Evolutionary conservation across 2,888 invertebrate genomes (phyloP), one percentile per base, ranked within the genome.

Genomic region (Drosophila stalkeri): DNA sequence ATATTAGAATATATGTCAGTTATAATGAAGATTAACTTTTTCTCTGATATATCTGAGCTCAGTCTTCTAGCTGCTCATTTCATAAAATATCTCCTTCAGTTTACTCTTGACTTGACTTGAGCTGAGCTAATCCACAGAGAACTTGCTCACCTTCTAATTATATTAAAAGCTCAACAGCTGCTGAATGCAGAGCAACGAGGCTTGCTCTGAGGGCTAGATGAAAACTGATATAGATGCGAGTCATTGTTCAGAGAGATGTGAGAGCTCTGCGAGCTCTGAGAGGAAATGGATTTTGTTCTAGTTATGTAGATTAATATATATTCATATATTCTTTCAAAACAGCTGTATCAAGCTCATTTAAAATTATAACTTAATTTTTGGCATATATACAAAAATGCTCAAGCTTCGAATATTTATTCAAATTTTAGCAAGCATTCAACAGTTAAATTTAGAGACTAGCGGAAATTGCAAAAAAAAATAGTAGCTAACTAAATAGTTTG

Each of bases 61-160:
- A 11, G 16, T 27, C n/a, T 47, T 47, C n/a, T 27, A 47, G 12
- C 43, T 20, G 44, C 11, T 16, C 27, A 31, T 31, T 49, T 12
- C 33, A 33, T 18, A 7, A 12, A 9, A 27, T 1, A n/a, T 47
- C 47, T 27, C 2, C 5, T 7, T 46, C n/a, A 31, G n/a, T n/a
- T 49, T 6, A 11, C n/a, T 49, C 51, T 51, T 33, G 18, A 12
- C 33, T 18, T 33, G 49, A 18, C 51, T 7, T 33, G 49, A 33
- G 51, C 18, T 51, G 1, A 33, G n/a, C 31, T 49, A n/a, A 49
- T 49, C 6, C 12, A 18, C 49, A 18, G 18, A 23, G 37, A 54
- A 54, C 52, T 37, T 16, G 52, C 16, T 54, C 16, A 54, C 52
- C 52, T 54, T 54, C 52, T 23, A 16, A 37, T 37, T 54, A 37